phyloP scores from a whole-genome alignment of 2,113 vertebrate genomes.

The Bucco capensis region DNA sequence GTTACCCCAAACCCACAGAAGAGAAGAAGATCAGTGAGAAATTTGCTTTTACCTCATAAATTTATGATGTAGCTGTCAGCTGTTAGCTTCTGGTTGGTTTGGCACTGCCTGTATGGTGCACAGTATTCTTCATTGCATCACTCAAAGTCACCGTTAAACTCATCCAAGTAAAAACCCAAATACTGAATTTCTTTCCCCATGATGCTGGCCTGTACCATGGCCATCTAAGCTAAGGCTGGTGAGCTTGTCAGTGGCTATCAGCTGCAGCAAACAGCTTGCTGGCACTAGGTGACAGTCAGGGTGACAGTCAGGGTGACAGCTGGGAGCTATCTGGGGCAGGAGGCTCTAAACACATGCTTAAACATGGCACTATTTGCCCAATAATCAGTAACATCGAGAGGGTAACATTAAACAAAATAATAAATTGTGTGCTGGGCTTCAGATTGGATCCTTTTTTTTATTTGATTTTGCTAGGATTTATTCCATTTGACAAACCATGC shows the following conservation, averaged over 20 bases:
- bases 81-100: background rate
- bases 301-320: background rate
- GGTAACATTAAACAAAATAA: slow-evolving; percentile 60
- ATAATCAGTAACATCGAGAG: slow-evolving; percentile 52
- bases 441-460: slow-evolving; percentile 46
- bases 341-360: slow-evolving; percentile 68
- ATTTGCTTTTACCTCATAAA: background rate
- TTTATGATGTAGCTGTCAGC: background rate
- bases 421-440: slow-evolving; percentile 56
- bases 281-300: background rate
- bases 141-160: background rate
- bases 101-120: background rate
- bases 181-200: background rate
- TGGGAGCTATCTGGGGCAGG: background rate
- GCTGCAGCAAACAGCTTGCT: background rate
- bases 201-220: accelerated
- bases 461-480: slow-evolving; percentile 76
- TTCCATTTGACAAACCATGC: slow-evolving; percentile 89
- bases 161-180: background rate
- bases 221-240: background rate
- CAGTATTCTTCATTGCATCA: background rate
- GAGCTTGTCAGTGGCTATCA: background rate
- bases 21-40: accelerated
- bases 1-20: background rate
- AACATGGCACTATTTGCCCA: slow-evolving; percentile 17